These are phyloP conservation scores for Melolontha melolontha DNA, from an alignment of 2,888 invertebrate species.

Conservation along the genomic window DNA sequence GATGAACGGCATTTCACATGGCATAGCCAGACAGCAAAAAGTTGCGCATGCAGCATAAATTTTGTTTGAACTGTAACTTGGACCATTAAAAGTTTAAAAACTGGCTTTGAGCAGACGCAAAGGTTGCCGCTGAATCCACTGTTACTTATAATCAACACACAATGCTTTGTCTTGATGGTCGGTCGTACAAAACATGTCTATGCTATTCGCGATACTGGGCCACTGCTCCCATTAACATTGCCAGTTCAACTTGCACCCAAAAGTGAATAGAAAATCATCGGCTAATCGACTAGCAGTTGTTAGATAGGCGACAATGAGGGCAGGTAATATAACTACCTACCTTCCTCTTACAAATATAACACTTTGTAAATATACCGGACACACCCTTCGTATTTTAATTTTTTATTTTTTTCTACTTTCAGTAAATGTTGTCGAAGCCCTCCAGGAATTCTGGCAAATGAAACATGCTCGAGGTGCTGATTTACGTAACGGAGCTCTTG, in stretches of 20 bases:
- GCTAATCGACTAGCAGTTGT: conserved; percentile 13
- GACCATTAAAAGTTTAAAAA: conserved; percentile 64
- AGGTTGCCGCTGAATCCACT: conserved; percentile 55
- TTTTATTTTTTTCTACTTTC: conserved; percentile 56
- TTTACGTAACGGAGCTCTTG: conserved; percentile 87
- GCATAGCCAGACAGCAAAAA: conserved; percentile 64
- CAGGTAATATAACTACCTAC: conserved; percentile 45
- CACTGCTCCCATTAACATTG: conserved; percentile 48
- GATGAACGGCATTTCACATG: conserved; percentile 55
- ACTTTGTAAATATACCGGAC: conserved; percentile 11
- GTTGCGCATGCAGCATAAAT: conserved; percentile 59
- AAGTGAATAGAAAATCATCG: conserved; percentile 27
- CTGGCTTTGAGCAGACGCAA: conserved; percentile 61
- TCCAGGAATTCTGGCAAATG: conserved; percentile 98
- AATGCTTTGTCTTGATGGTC: conserved; percentile 55
- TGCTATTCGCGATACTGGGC: conserved; percentile 51
- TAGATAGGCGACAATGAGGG: conserved; percentile 46
- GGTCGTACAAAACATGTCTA: conserved; percentile 51
- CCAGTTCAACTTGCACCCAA: conserved; percentile 22
- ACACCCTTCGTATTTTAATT: conserved; percentile 20
- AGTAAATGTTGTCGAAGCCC: conserved; percentile 95
- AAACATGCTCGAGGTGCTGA: conserved; percentile 90
- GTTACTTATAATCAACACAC: conserved; percentile 55
- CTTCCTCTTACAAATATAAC: not conserved
- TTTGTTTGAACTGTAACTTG: conserved; percentile 60